phyloP scores from a whole-genome alignment of 2,113 vertebrate genomes.

The Willisornis vidua region DNA sequence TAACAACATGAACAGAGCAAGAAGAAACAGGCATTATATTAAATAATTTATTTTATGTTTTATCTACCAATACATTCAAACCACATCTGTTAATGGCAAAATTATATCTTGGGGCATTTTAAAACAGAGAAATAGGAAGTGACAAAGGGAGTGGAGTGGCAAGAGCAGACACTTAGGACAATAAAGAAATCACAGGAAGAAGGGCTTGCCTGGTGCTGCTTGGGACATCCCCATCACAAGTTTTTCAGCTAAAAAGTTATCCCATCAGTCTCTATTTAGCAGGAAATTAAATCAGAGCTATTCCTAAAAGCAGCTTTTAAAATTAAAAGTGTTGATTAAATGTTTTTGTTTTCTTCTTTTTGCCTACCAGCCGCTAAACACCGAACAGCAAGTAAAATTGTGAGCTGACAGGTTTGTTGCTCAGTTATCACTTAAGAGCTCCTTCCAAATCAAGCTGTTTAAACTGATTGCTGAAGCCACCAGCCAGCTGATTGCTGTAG shows the following conservation, averaged over 20 bases:
- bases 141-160: not conserved
- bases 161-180: not conserved
- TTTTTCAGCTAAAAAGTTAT: not conserved
- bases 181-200: not conserved
- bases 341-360: not conserved
- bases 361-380: not conserved
- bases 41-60: not conserved
- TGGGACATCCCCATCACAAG: not conserved
- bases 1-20: not conserved
- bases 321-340: not conserved
- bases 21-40: not conserved
- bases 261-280: not conserved
- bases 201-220: not conserved
- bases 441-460: not conserved
- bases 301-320: not conserved
- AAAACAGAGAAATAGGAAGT: not conserved
- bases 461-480: not conserved
- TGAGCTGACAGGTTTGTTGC: not conserved
- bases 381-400: not conserved
- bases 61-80: not conserved
- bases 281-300: not conserved
- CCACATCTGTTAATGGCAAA: fast-evolving
- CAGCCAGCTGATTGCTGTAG: not conserved
- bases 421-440: not conserved
- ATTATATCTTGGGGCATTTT: not conserved